A percentile compares a stretch with the other conserved stretches of the same genome.
Evolutionary conservation across 2,797 vertebrate species (phyloP).

Genomic region (Spheniscus humboldti): DNA sequence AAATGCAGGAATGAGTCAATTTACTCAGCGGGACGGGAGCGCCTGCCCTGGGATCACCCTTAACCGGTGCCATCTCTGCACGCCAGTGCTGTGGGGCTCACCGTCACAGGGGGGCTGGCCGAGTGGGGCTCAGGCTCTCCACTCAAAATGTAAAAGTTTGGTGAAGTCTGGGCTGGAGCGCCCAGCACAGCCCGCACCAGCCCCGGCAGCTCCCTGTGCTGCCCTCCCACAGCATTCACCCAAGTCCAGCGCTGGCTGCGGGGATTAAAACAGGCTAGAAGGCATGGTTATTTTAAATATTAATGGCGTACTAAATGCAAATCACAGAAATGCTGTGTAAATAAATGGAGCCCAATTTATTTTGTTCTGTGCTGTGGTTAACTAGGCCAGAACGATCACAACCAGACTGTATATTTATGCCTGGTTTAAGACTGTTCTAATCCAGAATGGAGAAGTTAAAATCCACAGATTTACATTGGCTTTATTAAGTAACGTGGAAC

Average conservation of each 20-base stretch:
- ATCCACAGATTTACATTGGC: not conserved
- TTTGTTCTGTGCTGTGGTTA: not conserved
- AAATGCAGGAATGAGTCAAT: not conserved
- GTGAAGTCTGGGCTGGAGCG: not conserved
- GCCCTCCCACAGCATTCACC: not conserved
- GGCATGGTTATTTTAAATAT: not conserved
- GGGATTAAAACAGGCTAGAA: not conserved
- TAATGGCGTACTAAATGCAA: not conserved
- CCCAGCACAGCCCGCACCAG: not conserved
- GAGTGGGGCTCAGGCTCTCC: rapidly evolving
- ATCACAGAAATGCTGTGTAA: not conserved
- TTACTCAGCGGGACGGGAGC: rapidly evolving
- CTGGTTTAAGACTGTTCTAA: not conserved
- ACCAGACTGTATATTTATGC: not conserved
- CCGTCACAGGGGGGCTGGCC: rapidly evolving
- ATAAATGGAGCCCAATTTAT: not conserved
- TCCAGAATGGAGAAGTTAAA: not conserved
- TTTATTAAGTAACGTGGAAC: not conserved
- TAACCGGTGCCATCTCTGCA: not conserved
- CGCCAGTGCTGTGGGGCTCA: rapidly evolving
- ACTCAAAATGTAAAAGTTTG: not conserved
- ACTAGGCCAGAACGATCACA: not conserved
- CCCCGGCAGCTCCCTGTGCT: not conserved
- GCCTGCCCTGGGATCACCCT: rapidly evolving
- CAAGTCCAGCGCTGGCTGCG: rapidly evolving